These are phyloP conservation scores for Bubo blakistoni DNA, from an alignment of 2,113 vertebrate species.

Conservation along the genomic window DNA sequence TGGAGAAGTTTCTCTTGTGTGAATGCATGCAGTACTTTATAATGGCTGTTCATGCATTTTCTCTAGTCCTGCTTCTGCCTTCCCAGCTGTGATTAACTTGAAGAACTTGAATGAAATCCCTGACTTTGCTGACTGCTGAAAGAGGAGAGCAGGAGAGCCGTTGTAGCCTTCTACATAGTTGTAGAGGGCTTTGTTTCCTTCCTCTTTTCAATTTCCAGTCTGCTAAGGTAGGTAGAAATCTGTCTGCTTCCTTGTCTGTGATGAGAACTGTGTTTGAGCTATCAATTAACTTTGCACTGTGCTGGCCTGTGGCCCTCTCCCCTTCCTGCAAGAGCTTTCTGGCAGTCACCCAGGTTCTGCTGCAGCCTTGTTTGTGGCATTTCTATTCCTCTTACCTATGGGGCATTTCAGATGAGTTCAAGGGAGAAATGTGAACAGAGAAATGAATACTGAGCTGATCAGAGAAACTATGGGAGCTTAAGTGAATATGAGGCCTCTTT, in stretches of 20 bases:
- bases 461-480: neutral
- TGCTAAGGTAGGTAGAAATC: neutral
- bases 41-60: neutral
- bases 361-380: neutral
- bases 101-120: neutral
- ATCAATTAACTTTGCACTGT: neutral
- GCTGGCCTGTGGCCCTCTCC: neutral
- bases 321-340: neutral
- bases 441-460: neutral
- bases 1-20: neutral
- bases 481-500: neutral
- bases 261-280: neutral
- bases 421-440: neutral
- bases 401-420: neutral
- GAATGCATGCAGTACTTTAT: neutral
- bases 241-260: neutral
- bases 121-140: neutral
- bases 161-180: neutral
- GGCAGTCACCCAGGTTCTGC: neutral
- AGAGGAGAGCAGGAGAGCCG: neutral
- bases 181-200: neutral
- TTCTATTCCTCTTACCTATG: neutral
- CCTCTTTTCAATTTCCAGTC: neutral
- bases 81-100: neutral
- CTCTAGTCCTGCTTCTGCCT: neutral